phyloP scores from a whole-genome alignment of 2,797 vertebrate species.

The Brotogeris chrysoptera region DNA sequence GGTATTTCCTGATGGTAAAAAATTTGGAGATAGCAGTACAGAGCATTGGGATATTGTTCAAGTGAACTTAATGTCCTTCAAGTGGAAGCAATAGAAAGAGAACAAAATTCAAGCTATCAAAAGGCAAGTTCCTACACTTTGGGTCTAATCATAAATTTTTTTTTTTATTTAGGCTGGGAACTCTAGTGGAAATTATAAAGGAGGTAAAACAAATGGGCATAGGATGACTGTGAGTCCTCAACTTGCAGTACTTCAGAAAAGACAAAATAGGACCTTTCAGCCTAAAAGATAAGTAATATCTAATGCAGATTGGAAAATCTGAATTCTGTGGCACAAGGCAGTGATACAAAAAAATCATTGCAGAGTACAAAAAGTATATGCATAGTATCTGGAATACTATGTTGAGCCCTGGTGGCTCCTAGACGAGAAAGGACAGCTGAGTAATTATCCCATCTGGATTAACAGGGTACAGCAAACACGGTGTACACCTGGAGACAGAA shows the following conservation, averaged over 20 bases:
- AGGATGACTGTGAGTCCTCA: background rate
- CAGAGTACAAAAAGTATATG: background rate
- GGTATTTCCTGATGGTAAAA: background rate
- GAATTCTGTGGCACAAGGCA: background rate
- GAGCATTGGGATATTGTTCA: background rate
- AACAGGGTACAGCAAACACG: background rate
- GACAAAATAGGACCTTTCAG: background rate
- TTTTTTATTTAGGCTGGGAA: background rate
- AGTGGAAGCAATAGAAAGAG: background rate
- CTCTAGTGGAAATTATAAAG: background rate
- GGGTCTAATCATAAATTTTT: background rate
- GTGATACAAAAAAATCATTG: background rate
- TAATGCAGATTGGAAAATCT: background rate
- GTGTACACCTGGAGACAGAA: background rate
- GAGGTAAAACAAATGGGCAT: background rate
- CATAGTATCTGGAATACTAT: background rate
- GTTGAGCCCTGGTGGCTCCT: background rate
- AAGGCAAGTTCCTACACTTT: background rate
- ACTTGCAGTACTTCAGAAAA: background rate
- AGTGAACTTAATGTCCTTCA: background rate
- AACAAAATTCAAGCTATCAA: background rate
- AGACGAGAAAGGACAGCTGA: background rate
- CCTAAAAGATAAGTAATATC: background rate
- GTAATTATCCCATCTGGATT: background rate
- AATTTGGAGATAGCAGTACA: background rate